Conservation (phyloP, 2,797 vertebrate species). For the Hapalemur alaotrensis region DNA sequence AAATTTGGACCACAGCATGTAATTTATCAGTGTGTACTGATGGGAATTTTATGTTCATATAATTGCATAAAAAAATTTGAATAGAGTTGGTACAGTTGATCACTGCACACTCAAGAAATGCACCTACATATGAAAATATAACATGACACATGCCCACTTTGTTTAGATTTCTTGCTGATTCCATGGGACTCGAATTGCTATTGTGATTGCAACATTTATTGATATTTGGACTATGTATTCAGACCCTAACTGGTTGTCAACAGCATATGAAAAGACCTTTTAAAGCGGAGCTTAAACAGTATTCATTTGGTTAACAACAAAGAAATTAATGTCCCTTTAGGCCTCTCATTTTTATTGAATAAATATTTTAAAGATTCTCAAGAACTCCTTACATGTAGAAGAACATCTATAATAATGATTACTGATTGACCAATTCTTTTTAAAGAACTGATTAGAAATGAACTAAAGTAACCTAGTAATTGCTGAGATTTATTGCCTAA, state of each 20-base stretch:
- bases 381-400: not conserved
- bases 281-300: not conserved
- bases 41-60: not conserved
- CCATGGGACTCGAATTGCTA: not conserved
- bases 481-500: slow-evolving; percentile 17
- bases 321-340: not conserved
- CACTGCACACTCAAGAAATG: not conserved
- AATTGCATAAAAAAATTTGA: not conserved
- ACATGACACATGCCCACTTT: not conserved
- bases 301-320: not conserved
- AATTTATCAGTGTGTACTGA: not conserved
- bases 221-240: not conserved
- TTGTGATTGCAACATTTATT: not conserved
- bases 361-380: not conserved
- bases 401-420: not conserved
- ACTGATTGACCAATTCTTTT: not conserved
- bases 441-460: slow-evolving; percentile 35
- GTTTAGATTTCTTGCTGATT: slow-evolving; percentile 25
- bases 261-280: not conserved
- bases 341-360: not conserved
- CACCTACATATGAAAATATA: not conserved
- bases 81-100: not conserved
- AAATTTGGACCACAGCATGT: not conserved
- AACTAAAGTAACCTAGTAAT: not conserved
- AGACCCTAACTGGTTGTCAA: not conserved